phyloP scores from a whole-genome alignment of 2,888 invertebrate genomes.

The Sminthurinus aureus region DNA sequence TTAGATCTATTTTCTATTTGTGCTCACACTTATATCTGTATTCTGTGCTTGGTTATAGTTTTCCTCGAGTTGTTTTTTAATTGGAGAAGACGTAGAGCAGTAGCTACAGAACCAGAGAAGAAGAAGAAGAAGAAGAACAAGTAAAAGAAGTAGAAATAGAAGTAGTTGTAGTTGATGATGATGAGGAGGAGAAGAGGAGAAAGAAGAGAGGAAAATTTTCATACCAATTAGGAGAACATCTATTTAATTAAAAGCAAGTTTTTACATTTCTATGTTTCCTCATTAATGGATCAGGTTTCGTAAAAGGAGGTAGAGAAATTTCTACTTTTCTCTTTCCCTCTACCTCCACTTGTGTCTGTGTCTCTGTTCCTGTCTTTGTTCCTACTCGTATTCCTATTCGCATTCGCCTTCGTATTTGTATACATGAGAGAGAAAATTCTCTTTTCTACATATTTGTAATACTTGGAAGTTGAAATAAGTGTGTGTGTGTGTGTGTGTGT shows the following conservation, averaged over 20 bases:
- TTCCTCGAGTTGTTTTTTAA: slow-evolving; percentile 43
- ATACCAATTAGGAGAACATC: slow-evolving; percentile 44
- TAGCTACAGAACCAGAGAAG: neutral
- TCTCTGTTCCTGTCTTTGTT: neutral
- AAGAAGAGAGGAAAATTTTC: slow-evolving; percentile 31
- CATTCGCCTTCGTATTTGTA: neutral
- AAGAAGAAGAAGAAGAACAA: neutral
- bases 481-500: neutral
- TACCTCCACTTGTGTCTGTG: neutral
- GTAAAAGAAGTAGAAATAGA: too few species aligned
- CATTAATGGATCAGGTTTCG: slow-evolving; percentile 44
- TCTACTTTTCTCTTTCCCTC: slow-evolving; percentile 2
- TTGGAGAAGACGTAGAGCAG: slow-evolving; percentile 33
- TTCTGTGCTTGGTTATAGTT: slow-evolving; percentile 8
- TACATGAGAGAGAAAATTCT: slow-evolving; percentile 4
- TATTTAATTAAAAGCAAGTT: slow-evolving; percentile 42
- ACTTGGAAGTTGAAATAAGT: neutral
- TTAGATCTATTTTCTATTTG: too few species aligned
- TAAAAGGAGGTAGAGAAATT: slow-evolving; percentile 35
- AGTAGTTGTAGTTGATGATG: too few species aligned
- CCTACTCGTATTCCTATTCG: neutral
- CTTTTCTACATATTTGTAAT: neutral
- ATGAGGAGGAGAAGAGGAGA: neutral
- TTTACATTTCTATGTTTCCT: slow-evolving; percentile 41
- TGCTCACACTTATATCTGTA: too few species aligned